phyloP scores from a whole-genome alignment of 2,113 vertebrate species.

The Gasterosteus aculeatus region DNA sequence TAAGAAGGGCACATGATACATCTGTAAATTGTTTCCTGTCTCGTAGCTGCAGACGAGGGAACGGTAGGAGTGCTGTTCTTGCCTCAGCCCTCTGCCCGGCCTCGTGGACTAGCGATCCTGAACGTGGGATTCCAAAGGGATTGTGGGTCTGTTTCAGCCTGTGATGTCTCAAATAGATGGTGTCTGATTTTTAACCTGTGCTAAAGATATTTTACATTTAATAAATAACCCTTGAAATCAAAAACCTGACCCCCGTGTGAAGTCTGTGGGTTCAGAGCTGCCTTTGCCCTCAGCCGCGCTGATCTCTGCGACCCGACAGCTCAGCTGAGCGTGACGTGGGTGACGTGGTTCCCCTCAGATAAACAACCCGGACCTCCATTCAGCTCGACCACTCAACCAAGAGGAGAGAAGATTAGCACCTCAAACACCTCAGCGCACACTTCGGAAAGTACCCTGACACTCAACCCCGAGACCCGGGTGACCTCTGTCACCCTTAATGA shows the following conservation, averaged over 20 bases:
- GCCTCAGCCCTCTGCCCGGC: conserved; percentile 82
- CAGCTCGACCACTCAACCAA: conserved; percentile 87
- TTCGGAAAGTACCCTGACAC: conserved; percentile 54
- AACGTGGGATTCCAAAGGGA: conserved; percentile 75
- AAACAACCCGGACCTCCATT: conserved; percentile 88
- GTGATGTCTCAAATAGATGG: conserved; percentile 84
- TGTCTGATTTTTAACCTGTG: conserved; percentile 89
- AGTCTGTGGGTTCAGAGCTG: conserved; percentile 18
- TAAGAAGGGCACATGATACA: conserved; percentile 23
- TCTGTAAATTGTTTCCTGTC: conserved; percentile 44
- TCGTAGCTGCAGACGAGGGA: conserved; percentile 34
- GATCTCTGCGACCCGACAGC: conserved; percentile 84
- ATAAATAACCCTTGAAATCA: conserved; percentile 87
- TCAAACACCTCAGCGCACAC: conserved; percentile 84
- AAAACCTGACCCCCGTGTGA: conserved; percentile 20
- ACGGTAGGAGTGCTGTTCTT: conserved; percentile 63
- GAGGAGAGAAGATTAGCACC: conserved; percentile 88
- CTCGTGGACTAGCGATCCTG: conserved; percentile 67
- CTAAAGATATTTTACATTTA: conserved; percentile 90
- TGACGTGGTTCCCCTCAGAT: conserved; percentile 83
- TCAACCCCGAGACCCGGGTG: conserved; percentile 27
- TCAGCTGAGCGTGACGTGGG: conserved; percentile 87
- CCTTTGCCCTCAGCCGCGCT: conserved; percentile 69
- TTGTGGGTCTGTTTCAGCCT: conserved; percentile 80
- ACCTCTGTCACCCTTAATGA: conserved; percentile 54